These are phyloP conservation scores for Spea bombifrons DNA, from an alignment of 2,113 vertebrate genomes.

Conservation along the genomic window DNA sequence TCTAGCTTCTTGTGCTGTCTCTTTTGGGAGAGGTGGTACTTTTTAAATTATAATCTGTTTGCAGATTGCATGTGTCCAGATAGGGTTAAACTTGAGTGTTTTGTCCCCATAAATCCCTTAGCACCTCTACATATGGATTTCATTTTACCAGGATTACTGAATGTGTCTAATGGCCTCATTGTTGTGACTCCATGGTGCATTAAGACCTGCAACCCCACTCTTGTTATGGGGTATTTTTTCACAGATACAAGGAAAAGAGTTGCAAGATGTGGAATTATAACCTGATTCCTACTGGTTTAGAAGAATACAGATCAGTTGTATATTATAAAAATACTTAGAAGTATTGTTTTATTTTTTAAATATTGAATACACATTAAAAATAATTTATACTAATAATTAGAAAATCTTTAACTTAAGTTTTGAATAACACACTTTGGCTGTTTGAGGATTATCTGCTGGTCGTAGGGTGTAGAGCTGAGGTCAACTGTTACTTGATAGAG, in stretches of 20 bases:
- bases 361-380: too few relatives aligned
- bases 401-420: too few relatives aligned
- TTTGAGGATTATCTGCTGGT: too few relatives aligned
- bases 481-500: too few relatives aligned
- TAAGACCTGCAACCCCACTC: conserved; percentile 20
- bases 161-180: conserved; percentile 43
- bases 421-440: too few relatives aligned
- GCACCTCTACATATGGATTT: conserved; percentile 40
- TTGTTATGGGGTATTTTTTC: conserved; percentile 14
- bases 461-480: too few relatives aligned
- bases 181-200: conserved; percentile 43
- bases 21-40: not conserved
- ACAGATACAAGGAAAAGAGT: conserved; percentile 20
- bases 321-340: not conserved
- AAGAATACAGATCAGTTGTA: conserved; percentile 25
- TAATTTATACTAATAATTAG: too few relatives aligned
- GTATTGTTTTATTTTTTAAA: too few relatives aligned
- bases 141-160: conserved; percentile 39
- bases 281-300: conserved; percentile 13
- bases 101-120: conserved; percentile 37
- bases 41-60: not conserved
- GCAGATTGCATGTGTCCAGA: not conserved
- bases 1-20: too few relatives aligned
- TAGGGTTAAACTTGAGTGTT: conserved; percentile 27
- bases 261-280: not conserved